phyloP scores from a whole-genome alignment of 2,888 invertebrate genomes.

The Minunthozetes semirufus region DNA sequence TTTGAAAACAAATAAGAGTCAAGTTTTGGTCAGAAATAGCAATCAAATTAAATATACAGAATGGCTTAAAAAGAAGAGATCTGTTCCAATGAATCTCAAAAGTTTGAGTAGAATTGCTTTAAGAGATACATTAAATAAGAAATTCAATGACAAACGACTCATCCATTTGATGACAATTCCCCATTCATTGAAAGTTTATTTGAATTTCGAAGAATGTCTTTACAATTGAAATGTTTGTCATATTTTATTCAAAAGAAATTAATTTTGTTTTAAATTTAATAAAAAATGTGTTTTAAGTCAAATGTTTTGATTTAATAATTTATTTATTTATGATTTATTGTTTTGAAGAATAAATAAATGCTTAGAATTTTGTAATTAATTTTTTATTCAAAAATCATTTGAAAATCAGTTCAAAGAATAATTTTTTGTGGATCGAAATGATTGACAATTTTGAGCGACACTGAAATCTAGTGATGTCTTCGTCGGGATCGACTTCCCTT shows the following conservation, averaged over 20 bases:
- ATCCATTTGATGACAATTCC: background rate
- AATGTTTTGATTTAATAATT: no score
- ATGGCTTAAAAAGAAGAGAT: background rate
- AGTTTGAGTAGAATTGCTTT: constrained; percentile 1
- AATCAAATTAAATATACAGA: background rate
- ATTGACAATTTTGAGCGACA: no score
- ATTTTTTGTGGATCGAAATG: no score
- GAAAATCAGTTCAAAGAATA: no score
- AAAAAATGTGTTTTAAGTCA: no score
- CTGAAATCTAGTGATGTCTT: background rate
- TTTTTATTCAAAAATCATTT: no score
- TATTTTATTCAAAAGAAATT: background rate
- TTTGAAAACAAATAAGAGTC: background rate
- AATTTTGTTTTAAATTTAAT: background rate
- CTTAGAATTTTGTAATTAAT: no score
- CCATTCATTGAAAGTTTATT: background rate
- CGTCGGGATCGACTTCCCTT: background rate
- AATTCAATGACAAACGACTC: background rate
- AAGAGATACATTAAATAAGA: background rate
- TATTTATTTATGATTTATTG: no score
- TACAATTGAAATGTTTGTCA: background rate
- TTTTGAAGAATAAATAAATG: no score
- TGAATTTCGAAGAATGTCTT: background rate
- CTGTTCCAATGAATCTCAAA: background rate
- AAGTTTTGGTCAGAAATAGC: background rate